These are phyloP conservation scores for Macaca mulatta DNA, from an alignment of 2,113 vertebrate species.

Conservation along the genomic window DNA sequence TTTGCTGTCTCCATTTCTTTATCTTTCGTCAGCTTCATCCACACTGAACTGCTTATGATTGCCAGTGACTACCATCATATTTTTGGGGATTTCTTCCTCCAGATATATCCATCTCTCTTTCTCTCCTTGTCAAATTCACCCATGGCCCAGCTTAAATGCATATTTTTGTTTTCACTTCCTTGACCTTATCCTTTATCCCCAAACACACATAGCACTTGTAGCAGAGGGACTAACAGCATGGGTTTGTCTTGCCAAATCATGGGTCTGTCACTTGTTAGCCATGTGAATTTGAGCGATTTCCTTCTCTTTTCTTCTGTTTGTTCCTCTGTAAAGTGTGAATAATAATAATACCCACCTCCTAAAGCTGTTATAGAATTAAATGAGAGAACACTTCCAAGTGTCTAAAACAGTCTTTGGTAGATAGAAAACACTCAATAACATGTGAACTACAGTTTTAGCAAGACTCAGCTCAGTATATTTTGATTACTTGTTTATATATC, in stretches of 20 bases:
- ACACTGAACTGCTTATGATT: background rate
- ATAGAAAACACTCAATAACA: background rate
- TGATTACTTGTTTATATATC: background rate
- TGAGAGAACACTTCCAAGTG: background rate
- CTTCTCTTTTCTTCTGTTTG: background rate
- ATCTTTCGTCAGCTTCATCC: background rate
- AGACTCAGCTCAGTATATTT: background rate
- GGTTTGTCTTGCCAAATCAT: background rate
- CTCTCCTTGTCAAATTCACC: background rate
- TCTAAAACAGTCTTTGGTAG: background rate
- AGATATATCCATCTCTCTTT: background rate
- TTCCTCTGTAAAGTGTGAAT: background rate
- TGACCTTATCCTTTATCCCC: background rate
- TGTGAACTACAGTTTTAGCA: background rate
- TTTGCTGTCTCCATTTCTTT: background rate
- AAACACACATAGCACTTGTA: background rate
- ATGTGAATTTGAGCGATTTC: background rate
- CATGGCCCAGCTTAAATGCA: background rate
- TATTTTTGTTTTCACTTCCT: background rate
- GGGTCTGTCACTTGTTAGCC: background rate
- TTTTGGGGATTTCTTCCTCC: background rate
- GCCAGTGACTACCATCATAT: background rate
- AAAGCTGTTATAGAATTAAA: background rate
- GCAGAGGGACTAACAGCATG: background rate
- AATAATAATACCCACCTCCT: background rate